Evolutionary conservation across 1,140 invertebrate genomes (phyloP).

Genomic region (Leptinotarsa texana): DNA sequence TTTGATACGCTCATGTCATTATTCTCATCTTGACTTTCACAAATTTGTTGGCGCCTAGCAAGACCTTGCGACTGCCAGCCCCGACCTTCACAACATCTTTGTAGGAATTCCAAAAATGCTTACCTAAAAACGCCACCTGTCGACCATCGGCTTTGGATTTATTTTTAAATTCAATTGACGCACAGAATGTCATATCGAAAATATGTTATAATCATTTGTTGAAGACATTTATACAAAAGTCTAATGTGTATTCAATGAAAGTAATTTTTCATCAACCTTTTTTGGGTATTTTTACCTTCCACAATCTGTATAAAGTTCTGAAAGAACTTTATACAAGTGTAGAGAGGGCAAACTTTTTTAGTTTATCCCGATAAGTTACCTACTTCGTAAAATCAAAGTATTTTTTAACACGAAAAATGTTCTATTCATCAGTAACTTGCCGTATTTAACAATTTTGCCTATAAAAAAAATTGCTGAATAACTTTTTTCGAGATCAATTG

Average conservation of each 20-base stretch:
- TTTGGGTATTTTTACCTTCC: no score
- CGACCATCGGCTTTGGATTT: background rate
- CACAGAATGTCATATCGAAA: background rate
- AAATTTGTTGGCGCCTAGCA: slow-evolving; percentile 16
- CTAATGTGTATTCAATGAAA: background rate
- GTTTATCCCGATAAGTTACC: no score
- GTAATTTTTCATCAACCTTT: no score
- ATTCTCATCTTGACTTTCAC: slow-evolving; percentile 17
- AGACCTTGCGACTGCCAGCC: slow-evolving; percentile 16
- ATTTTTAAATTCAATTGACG: background rate
- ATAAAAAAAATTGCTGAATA: no score
- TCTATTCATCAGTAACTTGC: no score
- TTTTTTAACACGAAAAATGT: no score
- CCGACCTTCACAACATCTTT: slow-evolving; percentile 12
- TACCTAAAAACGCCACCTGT: background rate
- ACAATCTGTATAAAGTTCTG: no score
- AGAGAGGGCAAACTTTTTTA: no score
- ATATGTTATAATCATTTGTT: background rate
- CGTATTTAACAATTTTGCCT: no score
- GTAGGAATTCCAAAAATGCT: slow-evolving; percentile 22
- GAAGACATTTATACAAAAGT: background rate
- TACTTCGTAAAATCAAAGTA: no score
- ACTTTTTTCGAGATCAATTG: no score
- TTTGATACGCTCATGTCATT: slow-evolving; percentile 3
- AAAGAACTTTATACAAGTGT: no score